Base-by-base conservation (phyloP, 2,888 invertebrate species). In the Anthrax anthrax region DNA sequence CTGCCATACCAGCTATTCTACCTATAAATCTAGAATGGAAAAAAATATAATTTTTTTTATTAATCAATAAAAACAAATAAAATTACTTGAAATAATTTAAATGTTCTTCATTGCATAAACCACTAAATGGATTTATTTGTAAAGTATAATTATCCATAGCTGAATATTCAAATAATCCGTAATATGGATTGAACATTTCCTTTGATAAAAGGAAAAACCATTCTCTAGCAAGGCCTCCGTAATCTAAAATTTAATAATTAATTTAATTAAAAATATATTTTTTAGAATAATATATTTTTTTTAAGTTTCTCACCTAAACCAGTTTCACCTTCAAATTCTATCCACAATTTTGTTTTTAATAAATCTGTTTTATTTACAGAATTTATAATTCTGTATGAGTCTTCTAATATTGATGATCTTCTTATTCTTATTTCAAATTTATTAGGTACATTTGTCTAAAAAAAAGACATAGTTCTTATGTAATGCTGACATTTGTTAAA, bases 151-250 rank as follows among this genome's bases (percentile, higher is more conserved):
- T 96, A 69, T 97, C 97, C 96, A 95, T 95, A 6, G 97, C 97
- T 2, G 96, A 96, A 75, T 98, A 98, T 71, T 98, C 97, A 73
- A 98, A 98, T 46, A 98, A 77, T 0, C 97, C 97, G 71, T 98
- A 98, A 70, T 97, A 98, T 0, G 98, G 98, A 75, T 98, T 98
- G 72, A 98, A 98, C 94, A 98, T 96, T 74, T 98, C 97, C 69
- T 95, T 95, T 2, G 96, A 97, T 13, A 98, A 73, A 23, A 97
- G 76, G 75, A 95, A 98, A 75, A 98, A 98, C 95, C 96, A 97
- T 71, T 98, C 97, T 50, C 97, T 77, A 1, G 95, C 90, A 44
- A 96, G 76, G 16, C 96, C 96, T 47, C 96, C 96, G 69, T 97
- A 97, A 71, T 97, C 97, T 71, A 82, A 13, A 48, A 49, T 37